phyloP scores from a whole-genome alignment of 2,888 invertebrate species.

The Drosophila ustulata region DNA sequence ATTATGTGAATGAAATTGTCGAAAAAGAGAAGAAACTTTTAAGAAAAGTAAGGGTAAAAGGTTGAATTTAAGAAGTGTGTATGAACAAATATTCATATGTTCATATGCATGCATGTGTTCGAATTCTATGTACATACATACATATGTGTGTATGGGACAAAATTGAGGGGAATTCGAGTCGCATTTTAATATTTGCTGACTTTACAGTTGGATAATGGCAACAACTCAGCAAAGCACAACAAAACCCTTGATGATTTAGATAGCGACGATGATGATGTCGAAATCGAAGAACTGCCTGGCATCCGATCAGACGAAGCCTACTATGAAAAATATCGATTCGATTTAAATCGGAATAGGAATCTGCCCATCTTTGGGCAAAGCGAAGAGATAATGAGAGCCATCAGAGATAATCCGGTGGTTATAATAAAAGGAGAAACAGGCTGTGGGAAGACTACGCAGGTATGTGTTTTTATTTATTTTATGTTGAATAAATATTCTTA shows the following conservation, averaged over 20 bases:
- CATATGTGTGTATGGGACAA: not conserved
- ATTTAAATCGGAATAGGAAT: slow-evolving; percentile 72
- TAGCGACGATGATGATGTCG: slow-evolving; percentile 65
- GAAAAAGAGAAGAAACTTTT: slow-evolving; percentile 74
- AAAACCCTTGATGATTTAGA: slow-evolving; percentile 77
- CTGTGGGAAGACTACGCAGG: slow-evolving; percentile 95
- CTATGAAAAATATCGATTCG: slow-evolving; percentile 79
- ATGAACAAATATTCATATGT: not conserved
- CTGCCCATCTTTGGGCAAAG: slow-evolving; percentile 82
- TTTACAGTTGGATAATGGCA: slow-evolving; percentile 28
- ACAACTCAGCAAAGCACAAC: not conserved
- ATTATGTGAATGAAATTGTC: slow-evolving; percentile 70
- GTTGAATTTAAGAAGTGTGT: not conserved
- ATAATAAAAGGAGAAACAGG: slow-evolving; percentile 97
- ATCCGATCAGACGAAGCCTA: slow-evolving; percentile 68
- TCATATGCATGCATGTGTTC: not conserved
- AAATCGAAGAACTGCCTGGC: slow-evolving; percentile 25
- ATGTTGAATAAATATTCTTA: not conserved
- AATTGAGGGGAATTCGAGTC: slow-evolving; percentile 15
- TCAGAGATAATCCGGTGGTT: slow-evolving; percentile 88
- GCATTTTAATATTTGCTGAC: slow-evolving; percentile 4
- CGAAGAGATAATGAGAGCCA: slow-evolving; percentile 88
- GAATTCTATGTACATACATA: not conserved
- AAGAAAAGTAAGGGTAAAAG: slow-evolving; percentile 59
- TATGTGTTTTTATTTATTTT: slow-evolving; percentile 33